These are phyloP conservation scores for Tenodera sinensis DNA, from an alignment of 2,888 invertebrate genomes.

Conservation along the genomic window DNA sequence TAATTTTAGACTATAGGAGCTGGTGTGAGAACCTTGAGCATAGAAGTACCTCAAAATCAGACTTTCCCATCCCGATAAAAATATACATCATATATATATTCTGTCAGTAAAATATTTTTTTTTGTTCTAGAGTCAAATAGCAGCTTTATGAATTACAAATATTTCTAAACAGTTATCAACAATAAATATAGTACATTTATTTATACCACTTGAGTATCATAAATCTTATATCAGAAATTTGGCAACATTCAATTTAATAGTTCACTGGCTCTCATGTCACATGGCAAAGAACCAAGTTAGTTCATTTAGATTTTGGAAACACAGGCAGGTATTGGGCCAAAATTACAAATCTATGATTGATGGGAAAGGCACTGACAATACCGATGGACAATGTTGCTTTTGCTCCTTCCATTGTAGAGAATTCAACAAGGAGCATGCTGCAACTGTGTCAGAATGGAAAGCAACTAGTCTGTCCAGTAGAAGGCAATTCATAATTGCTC, in stretches of 20 bases:
- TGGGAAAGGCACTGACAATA: conserved; percentile 27
- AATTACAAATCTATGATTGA: not conserved
- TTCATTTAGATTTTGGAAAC: not conserved
- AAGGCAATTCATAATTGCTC: conserved; percentile 1
- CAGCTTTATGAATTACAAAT: not conserved
- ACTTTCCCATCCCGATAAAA: not conserved
- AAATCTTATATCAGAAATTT: not conserved
- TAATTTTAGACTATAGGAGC: not conserved
- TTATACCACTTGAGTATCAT: not conserved
- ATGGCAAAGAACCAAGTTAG: not conserved
- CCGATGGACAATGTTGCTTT: not conserved
- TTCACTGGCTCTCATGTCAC: not conserved
- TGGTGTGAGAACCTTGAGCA: not conserved
- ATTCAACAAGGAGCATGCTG: not conserved
- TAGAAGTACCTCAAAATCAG: not conserved
- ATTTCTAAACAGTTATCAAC: not conserved
- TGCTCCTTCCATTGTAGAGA: not conserved
- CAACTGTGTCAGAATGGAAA: conserved; percentile 19
- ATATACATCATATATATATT: not conserved
- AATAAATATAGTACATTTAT: not conserved
- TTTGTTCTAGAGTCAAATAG: not conserved
- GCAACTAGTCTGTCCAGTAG: conserved; percentile 13
- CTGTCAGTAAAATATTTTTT: not conserved
- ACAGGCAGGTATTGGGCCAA: conserved; percentile 1
- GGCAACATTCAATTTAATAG: not conserved